A percentile compares a stretch with the other conserved stretches of the same genome.
Conservation (phyloP, 2,797 vertebrate species). For the Anas bahamensis region DNA sequence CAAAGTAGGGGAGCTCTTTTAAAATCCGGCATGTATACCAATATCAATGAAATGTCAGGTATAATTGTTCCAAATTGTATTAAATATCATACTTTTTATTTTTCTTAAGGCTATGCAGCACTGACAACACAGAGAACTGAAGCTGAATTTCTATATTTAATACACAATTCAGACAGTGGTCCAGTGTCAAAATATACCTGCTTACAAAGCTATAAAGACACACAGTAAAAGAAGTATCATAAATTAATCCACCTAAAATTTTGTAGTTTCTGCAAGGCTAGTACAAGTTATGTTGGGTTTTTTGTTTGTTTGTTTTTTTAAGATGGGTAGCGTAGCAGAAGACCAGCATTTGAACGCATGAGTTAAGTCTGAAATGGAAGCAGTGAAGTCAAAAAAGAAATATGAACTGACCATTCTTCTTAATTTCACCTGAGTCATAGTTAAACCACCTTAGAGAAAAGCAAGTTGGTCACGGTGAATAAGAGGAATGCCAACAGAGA, state of each 20-base stretch:
- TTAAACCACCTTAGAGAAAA: not conserved
- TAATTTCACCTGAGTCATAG: not conserved
- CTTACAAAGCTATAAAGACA: not conserved
- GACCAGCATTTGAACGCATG: not conserved
- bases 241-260: not conserved
- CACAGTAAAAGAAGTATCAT: not conserved
- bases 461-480: not conserved
- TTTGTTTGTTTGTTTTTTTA: not conserved
- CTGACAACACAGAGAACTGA: not conserved
- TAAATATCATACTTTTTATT: not conserved
- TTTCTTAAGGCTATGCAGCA: not conserved
- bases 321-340: not conserved
- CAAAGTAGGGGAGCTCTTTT: not conserved
- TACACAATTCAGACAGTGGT: not conserved
- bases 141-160: not conserved
- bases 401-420: not conserved
- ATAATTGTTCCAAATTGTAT: not conserved
- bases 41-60: not conserved
- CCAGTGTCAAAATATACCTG: not conserved
- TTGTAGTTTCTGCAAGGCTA: not conserved
- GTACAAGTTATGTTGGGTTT: not conserved
- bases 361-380: not conserved
- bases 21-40: not conserved
- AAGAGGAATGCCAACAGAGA: not conserved
- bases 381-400: not conserved